These are phyloP conservation scores for Gambelia wislizenii DNA, from an alignment of 2,797 vertebrate genomes.

Conservation along the genomic window DNA sequence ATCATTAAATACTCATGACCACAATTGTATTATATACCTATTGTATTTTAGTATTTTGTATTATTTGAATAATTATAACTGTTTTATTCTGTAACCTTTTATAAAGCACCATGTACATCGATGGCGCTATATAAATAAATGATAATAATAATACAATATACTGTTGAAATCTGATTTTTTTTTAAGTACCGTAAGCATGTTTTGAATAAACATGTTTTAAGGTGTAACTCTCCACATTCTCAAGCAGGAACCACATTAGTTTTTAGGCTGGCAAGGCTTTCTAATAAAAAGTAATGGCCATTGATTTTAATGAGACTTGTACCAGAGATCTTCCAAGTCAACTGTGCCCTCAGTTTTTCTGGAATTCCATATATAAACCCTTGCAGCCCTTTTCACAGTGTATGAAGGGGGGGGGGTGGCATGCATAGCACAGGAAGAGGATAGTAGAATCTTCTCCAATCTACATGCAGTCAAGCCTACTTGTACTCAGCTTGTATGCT, in stretches of 20 bases:
- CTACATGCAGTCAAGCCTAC: background rate
- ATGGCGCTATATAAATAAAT: no score
- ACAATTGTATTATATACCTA: no score
- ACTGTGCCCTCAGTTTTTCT: background rate
- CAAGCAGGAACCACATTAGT: background rate
- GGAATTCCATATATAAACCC: background rate
- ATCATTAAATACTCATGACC: no score
- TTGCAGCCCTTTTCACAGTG: background rate
- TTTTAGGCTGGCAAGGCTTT: background rate
- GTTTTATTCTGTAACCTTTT: no score
- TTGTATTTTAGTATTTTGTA: no score
- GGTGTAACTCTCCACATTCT: background rate
- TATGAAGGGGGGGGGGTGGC: background rate
- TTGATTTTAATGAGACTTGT: background rate
- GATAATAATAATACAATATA: no score
- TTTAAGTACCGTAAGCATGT: no score
- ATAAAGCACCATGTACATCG: no score
- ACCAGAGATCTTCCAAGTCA: no score
- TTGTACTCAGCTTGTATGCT: background rate
- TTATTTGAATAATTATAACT: no score
- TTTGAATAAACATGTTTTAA: background rate
- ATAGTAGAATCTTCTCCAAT: background rate
- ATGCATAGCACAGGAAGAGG: background rate
- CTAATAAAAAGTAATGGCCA: no score
- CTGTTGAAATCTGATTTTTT: no score